These are phyloP conservation scores for Epinotia demarniana DNA, from an alignment of 2,888 invertebrate species.

Conservation along the genomic window DNA sequence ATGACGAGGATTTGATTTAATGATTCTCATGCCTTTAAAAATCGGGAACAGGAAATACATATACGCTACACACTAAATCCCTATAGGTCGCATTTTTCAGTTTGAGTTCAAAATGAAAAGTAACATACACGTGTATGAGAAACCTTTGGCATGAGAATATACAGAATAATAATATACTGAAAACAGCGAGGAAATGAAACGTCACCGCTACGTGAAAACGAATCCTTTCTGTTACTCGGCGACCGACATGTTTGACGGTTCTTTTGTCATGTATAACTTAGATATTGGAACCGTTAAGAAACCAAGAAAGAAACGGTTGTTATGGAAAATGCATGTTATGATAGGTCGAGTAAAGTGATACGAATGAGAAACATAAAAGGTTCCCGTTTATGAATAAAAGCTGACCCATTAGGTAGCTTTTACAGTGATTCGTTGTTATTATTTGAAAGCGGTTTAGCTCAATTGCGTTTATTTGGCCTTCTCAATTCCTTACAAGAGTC, in stretches of 20 bases:
- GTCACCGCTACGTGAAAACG: conserved; percentile 25
- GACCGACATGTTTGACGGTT: conserved; percentile 7
- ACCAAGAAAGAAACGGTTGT: not conserved
- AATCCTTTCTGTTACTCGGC: conserved; percentile 10
- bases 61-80: too few species aligned
- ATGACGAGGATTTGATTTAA: too few species aligned
- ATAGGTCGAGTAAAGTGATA: conserved; percentile 11
- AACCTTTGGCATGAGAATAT: not conserved
- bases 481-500: not conserved
- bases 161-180: too few species aligned
- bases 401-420: not conserved
- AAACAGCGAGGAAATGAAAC: conserved; percentile 37
- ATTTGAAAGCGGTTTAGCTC: not conserved
- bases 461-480: not conserved
- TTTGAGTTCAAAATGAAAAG: conserved; percentile 1
- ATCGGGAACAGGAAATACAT: too few species aligned
- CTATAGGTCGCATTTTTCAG: not conserved
- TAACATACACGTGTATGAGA: not conserved
- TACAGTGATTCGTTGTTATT: conserved; percentile 6
- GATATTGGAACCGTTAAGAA: not conserved
- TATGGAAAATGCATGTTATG: not conserved
- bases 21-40: too few species aligned
- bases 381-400: conserved; percentile 3
- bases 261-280: conserved; percentile 38
- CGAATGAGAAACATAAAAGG: conserved; percentile 1